These are phyloP conservation scores for Urocyon cinereoargenteus DNA, from an alignment of 2,797 vertebrate species.

Conservation along the genomic window DNA sequence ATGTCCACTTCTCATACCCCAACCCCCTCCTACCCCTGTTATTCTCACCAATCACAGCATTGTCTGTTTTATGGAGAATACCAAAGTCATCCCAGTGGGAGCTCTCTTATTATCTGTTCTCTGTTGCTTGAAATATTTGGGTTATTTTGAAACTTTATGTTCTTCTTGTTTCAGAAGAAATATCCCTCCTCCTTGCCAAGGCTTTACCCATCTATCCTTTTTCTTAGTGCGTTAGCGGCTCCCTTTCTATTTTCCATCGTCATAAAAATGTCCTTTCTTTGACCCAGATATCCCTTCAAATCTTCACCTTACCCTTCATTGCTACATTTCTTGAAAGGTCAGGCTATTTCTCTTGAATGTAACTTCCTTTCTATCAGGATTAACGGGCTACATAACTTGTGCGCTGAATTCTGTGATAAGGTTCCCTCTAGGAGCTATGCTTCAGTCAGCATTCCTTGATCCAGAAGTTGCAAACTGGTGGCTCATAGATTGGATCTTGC, in stretches of 20 bases:
- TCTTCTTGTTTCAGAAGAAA: background rate
- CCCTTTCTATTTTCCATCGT: background rate
- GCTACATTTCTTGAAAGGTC: background rate
- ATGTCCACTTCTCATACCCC: background rate
- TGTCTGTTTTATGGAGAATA: background rate
- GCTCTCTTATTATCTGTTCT: background rate
- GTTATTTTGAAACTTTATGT: background rate
- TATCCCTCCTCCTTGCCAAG: background rate
- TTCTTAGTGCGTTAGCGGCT: background rate
- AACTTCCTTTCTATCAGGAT: background rate
- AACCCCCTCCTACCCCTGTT: rapidly evolving
- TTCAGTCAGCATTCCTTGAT: background rate
- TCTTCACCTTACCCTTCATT: background rate
- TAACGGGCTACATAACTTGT: background rate
- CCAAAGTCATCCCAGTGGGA: background rate
- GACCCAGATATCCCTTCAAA: background rate
- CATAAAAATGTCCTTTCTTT: background rate
- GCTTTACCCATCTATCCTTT: background rate
- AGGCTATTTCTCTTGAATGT: background rate
- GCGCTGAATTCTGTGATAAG: background rate
- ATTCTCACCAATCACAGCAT: background rate
- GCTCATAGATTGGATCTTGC: background rate
- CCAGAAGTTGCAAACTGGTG: background rate
- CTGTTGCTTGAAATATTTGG: background rate
- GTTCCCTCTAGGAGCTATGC: background rate